Conservation (phyloP, 2,113 vertebrate genomes). For the Cricetomys ansorgei region DNA sequence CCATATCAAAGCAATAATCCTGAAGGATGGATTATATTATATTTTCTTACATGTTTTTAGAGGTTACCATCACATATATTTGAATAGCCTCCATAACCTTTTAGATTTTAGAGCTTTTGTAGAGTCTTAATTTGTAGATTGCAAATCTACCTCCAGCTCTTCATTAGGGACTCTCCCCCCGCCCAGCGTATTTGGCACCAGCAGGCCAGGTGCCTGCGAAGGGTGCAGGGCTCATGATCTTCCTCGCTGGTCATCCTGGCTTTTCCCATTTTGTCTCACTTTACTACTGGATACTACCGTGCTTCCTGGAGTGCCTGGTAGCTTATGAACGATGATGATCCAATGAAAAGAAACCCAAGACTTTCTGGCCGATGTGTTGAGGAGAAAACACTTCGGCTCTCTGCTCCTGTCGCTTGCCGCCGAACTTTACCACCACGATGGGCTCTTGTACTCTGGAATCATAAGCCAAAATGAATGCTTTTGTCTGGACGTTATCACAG, state of each 20-base stretch:
- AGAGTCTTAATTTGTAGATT: background rate
- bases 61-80: background rate
- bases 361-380: background rate
- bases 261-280: background rate
- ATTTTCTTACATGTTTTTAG: background rate
- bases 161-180: background rate
- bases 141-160: background rate
- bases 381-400: background rate
- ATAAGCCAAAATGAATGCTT: background rate
- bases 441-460: background rate
- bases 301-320: background rate
- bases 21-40: conserved; percentile 6
- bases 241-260: background rate
- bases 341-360: background rate
- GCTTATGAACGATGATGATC: background rate
- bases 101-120: background rate
- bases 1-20: background rate
- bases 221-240: background rate
- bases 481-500: background rate
- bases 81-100: background rate
- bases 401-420: background rate
- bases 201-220: background rate
- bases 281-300: background rate
- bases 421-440: background rate
- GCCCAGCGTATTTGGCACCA: background rate